A percentile compares a stretch with the other conserved stretches of the same genome.
These are phyloP conservation scores for Eptatretus atami DNA, from an alignment of 2,797 vertebrate species.

Conservation along the genomic window DNA sequence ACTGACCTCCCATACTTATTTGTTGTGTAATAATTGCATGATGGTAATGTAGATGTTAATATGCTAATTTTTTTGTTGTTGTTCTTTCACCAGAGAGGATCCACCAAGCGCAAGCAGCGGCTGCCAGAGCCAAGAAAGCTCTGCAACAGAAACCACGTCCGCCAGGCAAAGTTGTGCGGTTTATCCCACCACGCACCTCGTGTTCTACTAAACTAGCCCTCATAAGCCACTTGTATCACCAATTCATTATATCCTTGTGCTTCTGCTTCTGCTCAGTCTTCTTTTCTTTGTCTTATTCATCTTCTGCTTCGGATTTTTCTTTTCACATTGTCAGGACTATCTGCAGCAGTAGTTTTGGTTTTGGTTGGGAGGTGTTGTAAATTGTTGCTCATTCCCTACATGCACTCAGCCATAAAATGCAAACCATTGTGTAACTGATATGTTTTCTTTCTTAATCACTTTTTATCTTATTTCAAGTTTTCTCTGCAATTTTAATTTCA, in stretches of 20 bases:
- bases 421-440: too few relatives aligned
- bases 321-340: too few relatives aligned
- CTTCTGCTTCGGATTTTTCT: background rate
- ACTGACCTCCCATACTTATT: background rate
- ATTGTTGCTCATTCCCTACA: too few relatives aligned
- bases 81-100: constrained; percentile 37
- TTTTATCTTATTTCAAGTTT: too few relatives aligned
- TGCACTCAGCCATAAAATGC: too few relatives aligned
- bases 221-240: background rate
- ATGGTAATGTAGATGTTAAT: too few relatives aligned
- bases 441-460: too few relatives aligned
- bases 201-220: background rate
- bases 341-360: too few relatives aligned
- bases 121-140: constrained; percentile 81
- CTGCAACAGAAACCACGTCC: constrained; percentile 87
- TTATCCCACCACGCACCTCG: too few relatives aligned
- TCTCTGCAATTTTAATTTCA: too few relatives aligned
- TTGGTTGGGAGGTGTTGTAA: too few relatives aligned
- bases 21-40: background rate
- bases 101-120: constrained; percentile 83
- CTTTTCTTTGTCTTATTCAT: background rate
- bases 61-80: background rate
- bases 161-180: constrained; percentile 41
- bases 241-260: background rate
- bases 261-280: background rate